Evolutionary conservation across 1,140 invertebrate genomes (phyloP), one percentile per base, ranked within the genome.

Genomic region (Drosophila athabasca): DNA sequence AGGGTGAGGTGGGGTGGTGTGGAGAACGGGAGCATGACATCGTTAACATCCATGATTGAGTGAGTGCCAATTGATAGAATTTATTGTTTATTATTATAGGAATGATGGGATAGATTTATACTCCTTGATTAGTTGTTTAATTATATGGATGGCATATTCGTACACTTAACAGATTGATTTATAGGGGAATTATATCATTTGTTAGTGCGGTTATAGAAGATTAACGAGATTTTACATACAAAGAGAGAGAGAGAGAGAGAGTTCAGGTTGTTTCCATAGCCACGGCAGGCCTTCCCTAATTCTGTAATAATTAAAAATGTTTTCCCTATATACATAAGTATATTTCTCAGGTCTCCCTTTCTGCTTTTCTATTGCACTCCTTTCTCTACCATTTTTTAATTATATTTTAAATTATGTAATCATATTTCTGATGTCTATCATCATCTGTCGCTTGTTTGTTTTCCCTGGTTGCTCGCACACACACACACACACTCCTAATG

Each of bases 11-110:
- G 17, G 17, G 17, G 17, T 19, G 17, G 17, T 19, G 17, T 58
- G 69, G 51, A 54, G 43, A 22, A 17, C 52, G 43, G 49, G 15
- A 54, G 68, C 53, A 43, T 45, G 61, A 66, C 53, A 66, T 54
- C 61, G 44, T 59, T 58, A 66, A 75, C 26, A 45, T 17, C 15
- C 11, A 57, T 44, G 22, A 58, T 50, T 53, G 62, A 59, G 51
- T 39, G 53, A 74, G 60, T 58, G 29, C 22, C 71, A 75, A 75
- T 75, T 59, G 71, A 45, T 52, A 43, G 9, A 61, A 44, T 74
- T 74, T 64, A 66, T 74, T 69, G 39, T 15, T 49, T 74, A 65
- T 74, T 49, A 48, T 35, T 29, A n/a, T 39, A 44, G 17, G 19
- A 5, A 5, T 5, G 24, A 46, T 55, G 22, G 26, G 49, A 48